Evolutionary conservation across 2,888 invertebrate genomes (phyloP).

Genomic region (Pollenia amentaria): DNA sequence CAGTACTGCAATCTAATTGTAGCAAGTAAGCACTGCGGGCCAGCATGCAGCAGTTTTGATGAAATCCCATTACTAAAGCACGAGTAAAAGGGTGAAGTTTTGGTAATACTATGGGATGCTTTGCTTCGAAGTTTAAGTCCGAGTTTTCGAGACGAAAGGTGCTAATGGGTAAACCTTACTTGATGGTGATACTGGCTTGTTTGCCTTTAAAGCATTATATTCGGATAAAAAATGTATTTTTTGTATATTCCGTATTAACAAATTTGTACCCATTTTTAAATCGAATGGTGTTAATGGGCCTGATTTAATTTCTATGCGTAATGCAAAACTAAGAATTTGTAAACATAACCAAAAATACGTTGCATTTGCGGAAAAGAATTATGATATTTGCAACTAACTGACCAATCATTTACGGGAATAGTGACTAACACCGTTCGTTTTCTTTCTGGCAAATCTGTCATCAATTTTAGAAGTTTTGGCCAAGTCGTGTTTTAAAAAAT

Average conservation of each 20-base stretch:
- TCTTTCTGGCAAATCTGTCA: slow-evolving; percentile 25
- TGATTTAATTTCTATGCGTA: too few relatives aligned
- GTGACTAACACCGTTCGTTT: neutral
- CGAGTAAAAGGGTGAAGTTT: slow-evolving; percentile 15
- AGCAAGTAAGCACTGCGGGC: slow-evolving; percentile 10
- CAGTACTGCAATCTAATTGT: slow-evolving; percentile 70
- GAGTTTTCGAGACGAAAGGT: neutral
- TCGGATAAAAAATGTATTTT: too few relatives aligned
- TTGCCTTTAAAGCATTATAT: too few relatives aligned
- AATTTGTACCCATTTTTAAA: too few relatives aligned
- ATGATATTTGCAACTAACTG: slow-evolving; percentile 19
- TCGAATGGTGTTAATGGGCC: too few relatives aligned
- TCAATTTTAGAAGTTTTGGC: slow-evolving; percentile 13
- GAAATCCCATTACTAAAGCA: slow-evolving; percentile 39
- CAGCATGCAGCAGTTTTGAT: slow-evolving; percentile 62
- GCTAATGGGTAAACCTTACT: slow-evolving; percentile 20
- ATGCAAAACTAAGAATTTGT: too few relatives aligned
- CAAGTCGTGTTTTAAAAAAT: slow-evolving; percentile 13
- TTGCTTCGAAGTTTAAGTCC: neutral
- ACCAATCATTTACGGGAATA: slow-evolving; percentile 3
- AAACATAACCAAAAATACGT: too few relatives aligned
- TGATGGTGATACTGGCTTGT: neutral
- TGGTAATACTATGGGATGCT: too few relatives aligned
- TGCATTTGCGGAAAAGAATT: slow-evolving; percentile 15
- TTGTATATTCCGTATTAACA: too few relatives aligned